Evolutionary conservation across 1,140 invertebrate species (phyloP), one percentile per base, ranked within the genome.

Genomic region (Pollicipes pollicipes): DNA sequence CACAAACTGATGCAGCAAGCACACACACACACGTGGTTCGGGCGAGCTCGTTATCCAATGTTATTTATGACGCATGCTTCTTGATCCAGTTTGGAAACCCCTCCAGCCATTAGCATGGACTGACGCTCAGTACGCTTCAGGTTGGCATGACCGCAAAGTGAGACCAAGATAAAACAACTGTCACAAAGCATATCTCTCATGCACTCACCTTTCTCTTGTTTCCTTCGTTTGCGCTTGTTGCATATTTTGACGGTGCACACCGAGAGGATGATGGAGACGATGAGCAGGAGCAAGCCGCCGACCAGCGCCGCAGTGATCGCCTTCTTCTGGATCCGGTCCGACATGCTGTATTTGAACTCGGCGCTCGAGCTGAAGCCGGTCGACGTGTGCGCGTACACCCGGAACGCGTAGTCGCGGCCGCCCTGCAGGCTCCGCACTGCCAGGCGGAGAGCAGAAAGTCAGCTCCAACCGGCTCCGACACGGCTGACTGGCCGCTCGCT

Each of bases 231-330:
- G 78, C 92, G 83, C 82, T 95, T 93, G 85, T 95, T 95, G 85
- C 93, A 95, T 80, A 95, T 94, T 85, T 96, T 96, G 76, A 97
- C 93, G 75, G 91, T 90, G 84, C 93, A 95, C 77, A 96, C 90
- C 73, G 92, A 93, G 76, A 95, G 85, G 79, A 95, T 95, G 80
- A 96, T 95, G 78, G 93, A 92, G 76, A 95, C 91, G 77, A 95
- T 92, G 85, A 95, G 95, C 84, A 96, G 95, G 75, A 96, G 84
- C 77, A 97, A 90, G 73, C 93, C 93, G 75, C 93, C 93, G 70
- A 95, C 92, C 73, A 95, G 89, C 66, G 92, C 92, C 74, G 92
- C 91, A 73, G 91, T 93, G 79, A 93, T 93, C 72, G 91, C 91
- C 85, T 93, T 66, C 45, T 58, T 10, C 45, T 58, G 45, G 13